Conservation (phyloP, 1,140 invertebrate genomes). For the Musca domestica region DNA sequence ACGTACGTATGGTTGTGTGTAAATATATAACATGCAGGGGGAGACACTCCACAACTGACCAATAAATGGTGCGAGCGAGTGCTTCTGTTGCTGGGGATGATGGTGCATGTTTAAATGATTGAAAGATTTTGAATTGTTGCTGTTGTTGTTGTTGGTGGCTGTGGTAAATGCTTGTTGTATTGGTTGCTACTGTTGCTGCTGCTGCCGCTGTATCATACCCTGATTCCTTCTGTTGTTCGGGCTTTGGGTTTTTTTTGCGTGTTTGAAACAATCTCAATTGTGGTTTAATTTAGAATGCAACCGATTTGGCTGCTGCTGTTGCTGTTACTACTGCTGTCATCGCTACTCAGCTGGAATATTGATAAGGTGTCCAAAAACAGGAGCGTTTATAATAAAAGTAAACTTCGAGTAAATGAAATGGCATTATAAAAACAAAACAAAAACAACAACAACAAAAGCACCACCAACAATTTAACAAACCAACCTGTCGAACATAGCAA, state of each 20-base stretch:
- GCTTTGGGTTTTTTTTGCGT: background rate
- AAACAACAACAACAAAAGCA: constrained; percentile 8
- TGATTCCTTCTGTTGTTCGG: background rate
- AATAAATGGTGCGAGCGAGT: background rate
- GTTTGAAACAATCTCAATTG: constrained; percentile 14
- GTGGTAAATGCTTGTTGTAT: background rate
- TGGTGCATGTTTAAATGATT: constrained; percentile 19
- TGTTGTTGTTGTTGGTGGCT: constrained; percentile 2
- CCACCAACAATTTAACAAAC: constrained; percentile 8
- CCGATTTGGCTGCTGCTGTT: constrained; percentile 25
- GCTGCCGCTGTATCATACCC: background rate
- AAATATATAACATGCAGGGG: no score
- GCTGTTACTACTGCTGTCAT: constrained; percentile 30
- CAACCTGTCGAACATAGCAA: constrained; percentile 2
- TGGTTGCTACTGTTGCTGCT: background rate
- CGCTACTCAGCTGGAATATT: constrained; percentile 47
- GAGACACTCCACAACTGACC: no score
- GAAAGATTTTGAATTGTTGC: background rate
- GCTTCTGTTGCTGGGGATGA: background rate
- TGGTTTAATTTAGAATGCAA: constrained; percentile 43
- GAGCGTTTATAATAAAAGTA: no score
- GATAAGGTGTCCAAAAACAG: constrained; percentile 35
- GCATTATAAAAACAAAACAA: constrained; percentile 1
- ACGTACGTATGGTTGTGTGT: background rate
- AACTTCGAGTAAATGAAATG: background rate